These are phyloP conservation scores for Aptenodytes patagonicus DNA, from an alignment of 2,113 vertebrate genomes.

Conservation along the genomic window DNA sequence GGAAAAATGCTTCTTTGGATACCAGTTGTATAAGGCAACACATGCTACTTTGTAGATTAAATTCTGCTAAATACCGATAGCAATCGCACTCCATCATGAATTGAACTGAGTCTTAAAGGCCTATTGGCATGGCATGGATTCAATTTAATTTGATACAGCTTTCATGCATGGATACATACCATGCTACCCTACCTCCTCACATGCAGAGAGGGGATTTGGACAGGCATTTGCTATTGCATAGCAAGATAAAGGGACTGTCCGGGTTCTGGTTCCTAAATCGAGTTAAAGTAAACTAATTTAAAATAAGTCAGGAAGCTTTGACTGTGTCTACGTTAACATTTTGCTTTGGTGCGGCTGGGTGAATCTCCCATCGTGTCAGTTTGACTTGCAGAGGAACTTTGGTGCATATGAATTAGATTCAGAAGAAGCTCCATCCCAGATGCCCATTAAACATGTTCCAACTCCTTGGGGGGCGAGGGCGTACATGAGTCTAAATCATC, in stretches of 20 bases:
- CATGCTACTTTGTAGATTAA: neutral
- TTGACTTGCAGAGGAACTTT: neutral
- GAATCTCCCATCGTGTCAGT: neutral
- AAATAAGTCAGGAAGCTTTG: neutral
- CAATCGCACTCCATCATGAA: neutral
- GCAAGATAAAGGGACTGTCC: neutral
- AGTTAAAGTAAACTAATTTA: neutral
- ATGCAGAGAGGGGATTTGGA: neutral
- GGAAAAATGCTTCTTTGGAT: neutral
- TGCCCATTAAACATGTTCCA: neutral
- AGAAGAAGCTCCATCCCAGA: neutral
- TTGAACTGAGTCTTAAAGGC: neutral
- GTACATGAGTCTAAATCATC: accelerated
- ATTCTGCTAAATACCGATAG: neutral
- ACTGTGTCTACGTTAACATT: neutral
- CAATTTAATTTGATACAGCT: neutral
- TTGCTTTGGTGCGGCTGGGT: neutral
- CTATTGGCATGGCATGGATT: neutral
- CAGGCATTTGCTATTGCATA: neutral
- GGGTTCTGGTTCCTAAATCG: neutral
- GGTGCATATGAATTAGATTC: neutral
- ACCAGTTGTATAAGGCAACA: neutral
- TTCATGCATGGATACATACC: neutral
- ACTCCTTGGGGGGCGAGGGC: accelerated
- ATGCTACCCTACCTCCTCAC: neutral